Percentiles rank a stretch among this genome's conserved stretches.
These are phyloP conservation scores for Lamellibrachia columna DNA, from an alignment of 2,888 invertebrate species.

Conservation along the genomic window DNA sequence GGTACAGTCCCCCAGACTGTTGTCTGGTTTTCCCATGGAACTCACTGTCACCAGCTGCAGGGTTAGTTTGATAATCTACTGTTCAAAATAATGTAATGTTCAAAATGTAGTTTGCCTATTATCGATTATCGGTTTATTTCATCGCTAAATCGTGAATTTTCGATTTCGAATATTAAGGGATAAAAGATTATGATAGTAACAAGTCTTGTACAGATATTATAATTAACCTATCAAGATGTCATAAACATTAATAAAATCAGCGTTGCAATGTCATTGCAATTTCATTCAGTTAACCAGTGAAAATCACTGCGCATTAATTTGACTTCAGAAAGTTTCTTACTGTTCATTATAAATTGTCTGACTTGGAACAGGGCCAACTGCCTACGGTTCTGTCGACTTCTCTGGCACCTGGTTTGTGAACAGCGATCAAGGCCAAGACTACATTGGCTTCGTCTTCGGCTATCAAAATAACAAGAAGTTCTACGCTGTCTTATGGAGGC, in stretches of 20 bases:
- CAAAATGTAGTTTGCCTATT: too few species aligned
- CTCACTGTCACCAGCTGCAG: not conserved
- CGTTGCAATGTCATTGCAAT: conserved; percentile 18
- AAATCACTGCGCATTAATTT: conserved; percentile 46
- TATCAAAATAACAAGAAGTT: conserved; percentile 70
- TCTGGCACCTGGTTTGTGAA: conserved; percentile 51
- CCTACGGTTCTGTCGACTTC: conserved; percentile 50
- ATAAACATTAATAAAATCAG: too few species aligned
- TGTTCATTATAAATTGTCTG: not conserved
- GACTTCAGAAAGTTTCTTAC: not conserved
- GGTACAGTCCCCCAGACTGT: conserved; percentile 28
- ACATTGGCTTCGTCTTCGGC: conserved; percentile 56
- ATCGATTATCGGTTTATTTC: too few species aligned
- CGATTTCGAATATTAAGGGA: too few species aligned
- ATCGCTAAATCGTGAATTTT: too few species aligned
- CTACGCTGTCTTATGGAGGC: conserved; percentile 54
- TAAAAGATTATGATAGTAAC: too few species aligned
- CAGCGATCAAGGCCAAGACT: conserved; percentile 40
- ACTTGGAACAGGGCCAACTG: conserved; percentile 64
- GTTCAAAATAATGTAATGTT: not conserved
- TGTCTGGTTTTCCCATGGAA: not conserved
- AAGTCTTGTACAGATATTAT: too few species aligned
- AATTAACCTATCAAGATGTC: too few species aligned
- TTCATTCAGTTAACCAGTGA: conserved; percentile 30
- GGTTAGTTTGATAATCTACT: not conserved